Base-by-base conservation (phyloP, 1,140 invertebrate species). In the Meloidogyne chitwoodi region DNA sequence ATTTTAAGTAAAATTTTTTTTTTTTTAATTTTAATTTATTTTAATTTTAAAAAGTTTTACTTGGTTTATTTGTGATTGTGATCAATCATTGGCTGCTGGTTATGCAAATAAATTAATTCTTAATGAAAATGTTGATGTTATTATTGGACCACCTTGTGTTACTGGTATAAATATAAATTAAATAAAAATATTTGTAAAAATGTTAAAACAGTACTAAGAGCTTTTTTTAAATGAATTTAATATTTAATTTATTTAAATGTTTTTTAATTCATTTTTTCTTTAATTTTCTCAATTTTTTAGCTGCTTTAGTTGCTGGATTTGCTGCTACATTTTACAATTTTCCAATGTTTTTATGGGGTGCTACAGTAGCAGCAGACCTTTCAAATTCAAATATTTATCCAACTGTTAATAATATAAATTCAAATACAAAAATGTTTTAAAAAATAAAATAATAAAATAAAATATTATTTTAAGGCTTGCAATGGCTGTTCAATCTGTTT, bases 281-380 rank as follows among this genome's bases (percentile, higher is more conserved):
- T 34, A 34, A 34, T 34, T 34, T 34, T 10, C 11, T 41, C 38
- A n/a, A n/a, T 65, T 65, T 69, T 75, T 38, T 27, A 76, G 75
- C 34, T 63, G 44, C 75, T n/a, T 16, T 76, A 6, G 38, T 74
- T 41, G 78, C 69, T 12, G 48, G 77, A 29, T 65, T 76, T 69
- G 77, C 75, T 44, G 80, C 70, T 26, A 68, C 71, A 8, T 84
- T 74, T 72, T 75, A 81, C 41, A 81, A 83, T 62, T 69, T 80
- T 48, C 82, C 82, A 1, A 64, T 83, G 10, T 62, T 78, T 11
- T 62, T 83, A 3, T 83, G 82, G 82, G 82, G 82, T 56, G 69
- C 79, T 0, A 74, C 72, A 22, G 79, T 79, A 63, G 74, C 71
- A n/a, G 27, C 71, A 4, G 72, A 80, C n/a, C 65, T 82, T 27